A percentile compares a stretch with the other conserved stretches of the same genome.
Evolutionary conservation across 2,797 vertebrate genomes (phyloP).

Genomic region (Danio albolineatus): DNA sequence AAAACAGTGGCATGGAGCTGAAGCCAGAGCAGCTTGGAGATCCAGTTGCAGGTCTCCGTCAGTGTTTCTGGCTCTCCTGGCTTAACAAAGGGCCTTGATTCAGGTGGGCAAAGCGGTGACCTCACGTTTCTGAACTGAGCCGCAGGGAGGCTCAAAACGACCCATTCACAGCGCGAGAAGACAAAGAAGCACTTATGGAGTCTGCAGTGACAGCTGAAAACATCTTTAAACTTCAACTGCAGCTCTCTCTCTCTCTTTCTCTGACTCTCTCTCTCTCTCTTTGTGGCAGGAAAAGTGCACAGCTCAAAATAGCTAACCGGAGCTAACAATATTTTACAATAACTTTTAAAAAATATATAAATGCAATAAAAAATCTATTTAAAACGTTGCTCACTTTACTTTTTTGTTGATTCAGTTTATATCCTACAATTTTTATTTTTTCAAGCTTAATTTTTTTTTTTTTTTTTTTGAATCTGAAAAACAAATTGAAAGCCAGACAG

Average conservation of each 20-base stretch:
- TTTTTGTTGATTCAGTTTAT: too few relatives aligned
- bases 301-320: not conserved
- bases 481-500: not conserved
- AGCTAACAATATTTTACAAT: not conserved
- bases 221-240: conserved; percentile 70
- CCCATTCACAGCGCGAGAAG: conserved; percentile 61
- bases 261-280: too few relatives aligned
- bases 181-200: conserved; percentile 79
- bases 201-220: conserved; percentile 80
- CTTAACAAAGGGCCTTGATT: conserved; percentile 58
- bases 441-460: too few relatives aligned
- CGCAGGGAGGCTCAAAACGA: conserved; percentile 57
- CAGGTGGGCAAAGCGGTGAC: conserved; percentile 57
- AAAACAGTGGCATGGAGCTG: conserved; percentile 72
- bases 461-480: too few relatives aligned
- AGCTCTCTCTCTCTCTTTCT: too few relatives aligned
- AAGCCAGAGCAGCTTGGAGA: conserved; percentile 68
- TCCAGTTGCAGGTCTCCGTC: conserved; percentile 70
- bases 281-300: not conserved
- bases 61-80: conserved; percentile 38
- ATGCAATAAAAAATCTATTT: too few relatives aligned
- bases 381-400: too few relatives aligned
- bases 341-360: too few relatives aligned
- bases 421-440: too few relatives aligned
- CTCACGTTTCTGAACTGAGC: conserved; percentile 44